A percentile compares a stretch with the other conserved stretches of the same genome.
phyloP scores from a whole-genome alignment of 2,888 invertebrate genomes.

The Empis livida region DNA sequence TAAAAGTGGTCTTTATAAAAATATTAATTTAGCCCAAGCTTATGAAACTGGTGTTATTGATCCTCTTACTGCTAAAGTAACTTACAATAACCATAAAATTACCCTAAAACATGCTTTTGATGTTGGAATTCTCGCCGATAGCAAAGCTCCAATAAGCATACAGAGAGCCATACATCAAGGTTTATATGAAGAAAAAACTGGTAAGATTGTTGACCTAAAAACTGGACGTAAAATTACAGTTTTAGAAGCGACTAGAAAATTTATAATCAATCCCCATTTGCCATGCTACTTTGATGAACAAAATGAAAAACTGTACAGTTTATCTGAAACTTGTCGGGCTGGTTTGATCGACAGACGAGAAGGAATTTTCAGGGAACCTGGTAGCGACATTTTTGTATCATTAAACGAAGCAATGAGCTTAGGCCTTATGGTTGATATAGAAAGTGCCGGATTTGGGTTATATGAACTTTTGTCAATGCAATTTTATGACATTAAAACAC shows the following conservation, averaged over 20 bases:
- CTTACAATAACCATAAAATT: constrained; percentile 49
- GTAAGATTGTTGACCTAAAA: constrained; percentile 70
- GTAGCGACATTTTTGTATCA: constrained; percentile 49
- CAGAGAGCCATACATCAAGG: constrained; percentile 80
- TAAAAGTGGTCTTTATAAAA: constrained; percentile 60
- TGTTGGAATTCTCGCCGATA: constrained; percentile 65
- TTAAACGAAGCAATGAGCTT: constrained; percentile 61
- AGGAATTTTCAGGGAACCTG: constrained; percentile 63
- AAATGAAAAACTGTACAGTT: constrained; percentile 53
- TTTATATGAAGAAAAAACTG: constrained; percentile 64
- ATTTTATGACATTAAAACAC: constrained; percentile 54
- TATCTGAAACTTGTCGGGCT: constrained; percentile 67
- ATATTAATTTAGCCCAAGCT: constrained; percentile 65
- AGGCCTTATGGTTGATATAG: constrained; percentile 75
- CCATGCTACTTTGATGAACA: constrained; percentile 71
- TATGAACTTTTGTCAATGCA: constrained; percentile 70
- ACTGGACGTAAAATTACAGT: constrained; percentile 67
- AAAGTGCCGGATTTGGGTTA: constrained; percentile 67
- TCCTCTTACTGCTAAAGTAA: constrained; percentile 52
- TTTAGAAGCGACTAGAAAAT: constrained; percentile 71
- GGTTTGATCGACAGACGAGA: constrained; percentile 69
- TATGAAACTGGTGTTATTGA: constrained; percentile 63
- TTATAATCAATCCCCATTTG: constrained; percentile 64
- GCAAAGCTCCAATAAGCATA: constrained; percentile 65
- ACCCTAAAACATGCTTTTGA: constrained; percentile 65